Base-by-base conservation (phyloP, 2,113 vertebrate genomes). In the Eurypyga helias region DNA sequence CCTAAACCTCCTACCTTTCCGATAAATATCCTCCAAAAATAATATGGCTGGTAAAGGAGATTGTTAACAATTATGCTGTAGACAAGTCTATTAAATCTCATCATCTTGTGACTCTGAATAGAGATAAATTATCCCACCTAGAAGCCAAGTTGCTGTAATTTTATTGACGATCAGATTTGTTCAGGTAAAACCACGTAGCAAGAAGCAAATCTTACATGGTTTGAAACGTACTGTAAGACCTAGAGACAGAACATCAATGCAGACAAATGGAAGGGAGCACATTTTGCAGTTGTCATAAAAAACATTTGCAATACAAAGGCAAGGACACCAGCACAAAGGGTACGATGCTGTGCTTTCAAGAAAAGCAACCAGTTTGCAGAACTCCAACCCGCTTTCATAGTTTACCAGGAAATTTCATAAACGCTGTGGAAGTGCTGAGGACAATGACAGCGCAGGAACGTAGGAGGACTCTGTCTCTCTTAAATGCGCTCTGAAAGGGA, bases 401-500 rank as follows among this genome's bases (percentile, higher is more conserved):
- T 93, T 92, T 95, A 88, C 85, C 2, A 12, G 87, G 78, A 73
- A 81, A 73, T 96, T 69, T 90, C 85, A 88, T 93, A 77, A 95
- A 70, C 0, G 52, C 25, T 41, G 49, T 93, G 70, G 75, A 93
- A 91, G 62, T 48, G 52, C 54, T 7, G 1, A 9, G 77, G 93
- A 92, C 89, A 97, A 90, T 96, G 95, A 76, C 85, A 76, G 82
- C 3, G 0, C 57, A 70, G 95, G 87, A 85, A 51, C 0, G 49
- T 61, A 49, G 76, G 79, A 86, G 71, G 82, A 93, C 85, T 93
- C 31, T 91, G 87, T 90, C 66, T 90, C 66, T 83, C 82, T 65
- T 77, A n/a, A 46, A 78, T 14, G 34, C 2, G 11, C 52, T 90
- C 76, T 90, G 54, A 96, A 83, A 96, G 93, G 0, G 0, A 72